Conservation (phyloP, 2,888 invertebrate species). For the Microctonus aethiopoides region DNA sequence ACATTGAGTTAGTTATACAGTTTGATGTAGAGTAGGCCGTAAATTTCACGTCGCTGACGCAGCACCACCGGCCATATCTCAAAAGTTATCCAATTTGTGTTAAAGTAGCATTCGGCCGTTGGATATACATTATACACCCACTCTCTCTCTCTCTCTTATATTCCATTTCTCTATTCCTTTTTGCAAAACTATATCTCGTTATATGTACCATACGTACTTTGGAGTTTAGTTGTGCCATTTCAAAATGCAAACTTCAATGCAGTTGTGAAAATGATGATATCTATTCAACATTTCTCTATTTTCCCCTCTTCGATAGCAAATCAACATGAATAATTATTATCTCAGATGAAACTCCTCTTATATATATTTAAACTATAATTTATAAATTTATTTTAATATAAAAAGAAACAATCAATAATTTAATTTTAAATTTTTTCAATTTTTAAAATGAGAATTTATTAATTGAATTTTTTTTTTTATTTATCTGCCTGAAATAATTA, state of each 20-base stretch:
- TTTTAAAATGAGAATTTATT: no score
- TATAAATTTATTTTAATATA: no score
- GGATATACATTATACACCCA: constrained; percentile 35
- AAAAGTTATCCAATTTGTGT: constrained; percentile 65
- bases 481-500: no score
- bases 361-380: no score
- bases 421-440: no score
- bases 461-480: no score
- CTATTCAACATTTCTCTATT: neutral
- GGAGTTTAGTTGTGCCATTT: neutral
- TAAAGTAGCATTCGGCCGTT: constrained; percentile 61
- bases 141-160: constrained; percentile 24
- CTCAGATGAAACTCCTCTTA: constrained; percentile 18
- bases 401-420: no score
- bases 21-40: constrained; percentile 61
- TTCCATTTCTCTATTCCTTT: constrained; percentile 5
- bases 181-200: constrained; percentile 4
- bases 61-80: constrained; percentile 59
- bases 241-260: constrained; percentile 5
- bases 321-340: constrained; percentile 27
- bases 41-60: constrained; percentile 62
- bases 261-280: constrained; percentile 23
- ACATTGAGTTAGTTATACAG: constrained; percentile 28
- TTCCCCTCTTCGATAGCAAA: constrained; percentile 8
- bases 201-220: constrained; percentile 2